Evolutionary conservation across 2,113 vertebrate genomes (phyloP), one percentile per base, ranked within the genome.

Genomic region (Corythoichthys haematopterus): DNA sequence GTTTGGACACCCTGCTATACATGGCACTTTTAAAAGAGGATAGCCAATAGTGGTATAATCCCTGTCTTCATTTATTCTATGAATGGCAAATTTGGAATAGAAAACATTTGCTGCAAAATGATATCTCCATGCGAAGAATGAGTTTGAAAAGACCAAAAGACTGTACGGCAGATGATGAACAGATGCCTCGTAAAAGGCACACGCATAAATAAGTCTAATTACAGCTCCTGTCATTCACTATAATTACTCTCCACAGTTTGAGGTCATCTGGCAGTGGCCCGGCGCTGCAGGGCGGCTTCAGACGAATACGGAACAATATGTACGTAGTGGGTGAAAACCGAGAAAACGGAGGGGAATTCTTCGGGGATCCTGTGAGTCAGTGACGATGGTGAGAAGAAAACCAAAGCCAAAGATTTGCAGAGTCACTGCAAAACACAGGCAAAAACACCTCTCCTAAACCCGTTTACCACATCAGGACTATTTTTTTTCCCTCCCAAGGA

Each of bases 361-460:
- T 71, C 38, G 15, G 70, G 80, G 73, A 85, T 75, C 64, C 53
- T 76, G 65, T 87, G 86, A 86, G 82, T 86, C 83, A 85, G 80
- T 80, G 45, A 81, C 72, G 72, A 69, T 28, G 67, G 71, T 57
- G 71, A 81, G 81, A 85, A 74, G 61, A 75, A 76, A 77, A 47
- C 51, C 71, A 69, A 73, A 79, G 81, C 74, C 82, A 77, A 77
- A 38, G 45, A 50, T 74, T 74, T 84, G 76, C 78, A 80, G 43
- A 48, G 80, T 85, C 85, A 85, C 79, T 66, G 79, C 73, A 57
- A 74, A 83, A 56, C 43, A 37, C 56, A 72, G 60, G 61, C 33
- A 63, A 69, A 55, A 67, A 58, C 7, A 63, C 4, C 8, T 58
- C 52, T 53, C 48, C 61, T 43, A 62, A 62, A 12, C 7, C 16